Evolutionary conservation across 2,113 vertebrate genomes (phyloP).

Genomic region (Smithornis capensis): DNA sequence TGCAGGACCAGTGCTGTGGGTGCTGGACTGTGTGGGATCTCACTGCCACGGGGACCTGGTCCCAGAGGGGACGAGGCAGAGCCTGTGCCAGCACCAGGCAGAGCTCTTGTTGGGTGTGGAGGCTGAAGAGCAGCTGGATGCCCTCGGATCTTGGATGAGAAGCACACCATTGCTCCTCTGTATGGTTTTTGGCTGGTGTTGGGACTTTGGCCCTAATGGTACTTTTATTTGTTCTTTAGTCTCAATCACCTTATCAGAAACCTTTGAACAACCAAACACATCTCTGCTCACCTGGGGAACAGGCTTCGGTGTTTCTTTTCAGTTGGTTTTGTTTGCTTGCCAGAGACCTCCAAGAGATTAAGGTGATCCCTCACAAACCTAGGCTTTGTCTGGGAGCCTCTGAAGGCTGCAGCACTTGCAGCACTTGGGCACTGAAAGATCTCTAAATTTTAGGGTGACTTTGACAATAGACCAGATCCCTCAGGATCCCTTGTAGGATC

Average conservation of each 20-base stretch:
- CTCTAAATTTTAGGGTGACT: neutral
- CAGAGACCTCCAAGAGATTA: neutral
- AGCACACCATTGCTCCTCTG: fast-evolving
- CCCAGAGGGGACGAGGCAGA: neutral
- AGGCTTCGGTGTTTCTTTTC: neutral
- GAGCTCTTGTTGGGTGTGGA: neutral
- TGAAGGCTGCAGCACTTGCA: neutral
- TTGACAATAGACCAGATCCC: neutral
- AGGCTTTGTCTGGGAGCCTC: neutral
- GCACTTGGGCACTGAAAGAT: neutral
- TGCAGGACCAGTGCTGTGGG: fast-evolving
- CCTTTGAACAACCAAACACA: neutral
- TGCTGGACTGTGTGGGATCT: neutral
- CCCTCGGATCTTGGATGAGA: neutral
- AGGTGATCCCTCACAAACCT: neutral
- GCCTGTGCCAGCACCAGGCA: neutral
- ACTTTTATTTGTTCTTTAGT: slow-evolving; percentile 10
- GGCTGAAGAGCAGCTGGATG: neutral
- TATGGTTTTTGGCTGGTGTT: neutral
- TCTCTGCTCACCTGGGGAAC: slow-evolving; percentile 3
- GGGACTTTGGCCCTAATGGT: neutral
- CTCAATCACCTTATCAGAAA: slow-evolving; percentile 4
- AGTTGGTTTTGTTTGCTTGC: neutral
- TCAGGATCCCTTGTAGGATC: neutral
- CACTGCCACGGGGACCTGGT: fast-evolving